Evolutionary conservation across 2,888 invertebrate species (phyloP).

Genomic region (Augochlorella aurata): DNA sequence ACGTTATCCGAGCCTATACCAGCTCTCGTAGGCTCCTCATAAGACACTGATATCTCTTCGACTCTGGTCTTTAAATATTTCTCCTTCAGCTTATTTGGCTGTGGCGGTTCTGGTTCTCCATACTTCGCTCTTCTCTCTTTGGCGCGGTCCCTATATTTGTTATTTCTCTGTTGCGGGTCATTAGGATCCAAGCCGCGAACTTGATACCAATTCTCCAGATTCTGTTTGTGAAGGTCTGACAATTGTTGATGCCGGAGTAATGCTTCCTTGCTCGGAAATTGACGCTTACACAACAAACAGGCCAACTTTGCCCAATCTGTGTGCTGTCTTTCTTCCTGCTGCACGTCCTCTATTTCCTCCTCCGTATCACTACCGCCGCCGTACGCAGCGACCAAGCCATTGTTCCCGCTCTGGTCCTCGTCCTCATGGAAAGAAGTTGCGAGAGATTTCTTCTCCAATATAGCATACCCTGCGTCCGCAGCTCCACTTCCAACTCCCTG

Average conservation of each 20-base stretch:
- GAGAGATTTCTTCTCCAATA: constrained; percentile 89
- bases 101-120: constrained; percentile 92
- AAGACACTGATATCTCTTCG: constrained; percentile 80
- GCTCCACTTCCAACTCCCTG: constrained; percentile 87
- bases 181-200: constrained; percentile 82
- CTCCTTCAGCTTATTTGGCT: constrained; percentile 88
- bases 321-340: constrained; percentile 81
- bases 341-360: constrained; percentile 88
- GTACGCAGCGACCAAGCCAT: constrained; percentile 89
- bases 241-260: constrained; percentile 95
- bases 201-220: constrained; percentile 85
- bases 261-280: constrained; percentile 94
- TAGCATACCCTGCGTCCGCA: constrained; percentile 96
- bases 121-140: constrained; percentile 97
- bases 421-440: constrained; percentile 77
- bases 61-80: constrained; percentile 86
- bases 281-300: constrained; percentile 96
- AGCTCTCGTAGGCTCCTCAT: constrained; percentile 85
- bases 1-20: constrained; percentile 94
- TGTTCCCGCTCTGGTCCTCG: constrained; percentile 77
- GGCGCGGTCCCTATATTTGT: constrained; percentile 94
- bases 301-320: constrained; percentile 95
- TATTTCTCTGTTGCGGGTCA: constrained; percentile 81
- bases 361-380: constrained; percentile 88
- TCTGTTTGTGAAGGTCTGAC: constrained; percentile 97